A percentile compares a stretch with the other conserved stretches of the same genome.
Conservation (phyloP, 2,888 invertebrate genomes). For the Operophtera brumata region DNA sequence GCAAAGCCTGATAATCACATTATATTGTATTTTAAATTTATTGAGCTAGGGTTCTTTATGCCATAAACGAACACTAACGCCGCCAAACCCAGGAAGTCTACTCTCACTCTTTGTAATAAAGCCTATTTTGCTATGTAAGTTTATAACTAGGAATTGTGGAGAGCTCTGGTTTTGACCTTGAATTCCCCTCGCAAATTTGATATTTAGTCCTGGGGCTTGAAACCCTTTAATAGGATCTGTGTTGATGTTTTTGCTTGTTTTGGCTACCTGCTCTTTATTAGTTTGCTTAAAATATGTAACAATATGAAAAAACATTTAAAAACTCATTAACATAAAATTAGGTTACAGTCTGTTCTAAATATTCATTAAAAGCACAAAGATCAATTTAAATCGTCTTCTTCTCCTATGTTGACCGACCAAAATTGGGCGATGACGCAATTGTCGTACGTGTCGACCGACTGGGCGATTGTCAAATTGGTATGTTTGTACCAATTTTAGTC, state of each 20-base stretch:
- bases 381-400: too few species aligned
- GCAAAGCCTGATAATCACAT: slow-evolving; percentile 76
- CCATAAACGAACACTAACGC: slow-evolving; percentile 19
- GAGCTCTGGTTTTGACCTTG: slow-evolving; percentile 39
- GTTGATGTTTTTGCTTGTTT: slow-evolving; percentile 25
- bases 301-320: neutral
- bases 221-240: slow-evolving; percentile 35
- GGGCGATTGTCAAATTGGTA: too few species aligned
- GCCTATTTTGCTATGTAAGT: slow-evolving; percentile 14
- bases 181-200: slow-evolving; percentile 37
- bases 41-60: slow-evolving; percentile 54
- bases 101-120: slow-evolving; percentile 22
- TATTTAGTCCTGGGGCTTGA: slow-evolving; percentile 33
- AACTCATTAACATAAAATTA: too few species aligned
- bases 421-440: too few species aligned
- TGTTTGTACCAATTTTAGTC: too few species aligned
- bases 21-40: slow-evolving; percentile 76
- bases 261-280: slow-evolving; percentile 14
- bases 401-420: too few species aligned
- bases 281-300: slow-evolving; percentile 1
- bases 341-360: too few species aligned
- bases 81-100: slow-evolving; percentile 7
- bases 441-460: too few species aligned
- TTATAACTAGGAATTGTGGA: slow-evolving; percentile 23
- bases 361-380: too few species aligned